Evolutionary conservation across 2,888 invertebrate genomes (phyloP).

Genomic region (Hylaea fasciaria): DNA sequence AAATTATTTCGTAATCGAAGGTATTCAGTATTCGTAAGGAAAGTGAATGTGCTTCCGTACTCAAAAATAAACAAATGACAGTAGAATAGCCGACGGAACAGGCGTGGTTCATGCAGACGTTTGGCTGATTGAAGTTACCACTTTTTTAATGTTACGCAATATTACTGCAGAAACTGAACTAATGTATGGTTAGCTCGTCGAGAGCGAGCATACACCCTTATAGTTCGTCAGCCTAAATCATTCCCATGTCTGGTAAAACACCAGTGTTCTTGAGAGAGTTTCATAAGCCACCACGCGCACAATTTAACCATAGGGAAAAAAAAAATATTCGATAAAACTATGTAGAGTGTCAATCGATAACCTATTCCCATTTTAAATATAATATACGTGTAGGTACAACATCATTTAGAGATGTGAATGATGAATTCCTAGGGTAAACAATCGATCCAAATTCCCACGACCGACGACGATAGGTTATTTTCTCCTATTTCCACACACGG

Average conservation of each 20-base stretch:
- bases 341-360: too few species aligned
- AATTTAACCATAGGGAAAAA: neutral
- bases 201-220: neutral
- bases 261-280: too few species aligned
- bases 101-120: conserved; percentile 16
- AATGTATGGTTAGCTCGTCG: neutral
- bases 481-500: conserved; percentile 14
- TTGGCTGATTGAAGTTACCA: conserved; percentile 22
- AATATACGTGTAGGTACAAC: too few species aligned
- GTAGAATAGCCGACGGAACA: conserved; percentile 10
- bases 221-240: neutral
- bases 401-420: too few species aligned
- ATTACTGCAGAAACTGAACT: neutral
- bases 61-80: conserved; percentile 32
- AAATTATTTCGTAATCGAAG: conserved; percentile 41
- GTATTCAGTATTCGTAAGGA: conserved; percentile 26
- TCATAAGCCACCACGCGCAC: neutral
- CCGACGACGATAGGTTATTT: neutral
- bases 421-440: neutral
- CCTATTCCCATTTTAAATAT: too few species aligned
- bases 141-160: conserved; percentile 18
- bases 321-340: too few species aligned
- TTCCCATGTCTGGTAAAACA: too few species aligned
- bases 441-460: conserved; percentile 10
- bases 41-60: conserved; percentile 47